phyloP scores from a whole-genome alignment of 2,888 invertebrate species.

The Ormyrus labotus region DNA sequence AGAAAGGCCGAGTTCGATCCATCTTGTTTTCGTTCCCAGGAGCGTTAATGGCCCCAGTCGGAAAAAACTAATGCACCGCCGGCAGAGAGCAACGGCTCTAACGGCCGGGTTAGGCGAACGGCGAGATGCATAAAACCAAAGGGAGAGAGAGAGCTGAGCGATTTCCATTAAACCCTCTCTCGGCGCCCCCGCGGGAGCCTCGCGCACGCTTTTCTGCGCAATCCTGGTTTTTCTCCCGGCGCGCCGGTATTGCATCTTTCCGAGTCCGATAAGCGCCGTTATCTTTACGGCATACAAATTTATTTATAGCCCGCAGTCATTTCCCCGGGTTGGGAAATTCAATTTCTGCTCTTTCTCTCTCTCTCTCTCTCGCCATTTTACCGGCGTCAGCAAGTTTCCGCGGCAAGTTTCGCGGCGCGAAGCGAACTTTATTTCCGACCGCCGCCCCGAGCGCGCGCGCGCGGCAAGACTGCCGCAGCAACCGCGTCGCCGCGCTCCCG shows the following conservation, averaged over 20 bases:
- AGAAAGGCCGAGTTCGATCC: too few species aligned
- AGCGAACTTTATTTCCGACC: neutral
- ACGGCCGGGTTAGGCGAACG: neutral
- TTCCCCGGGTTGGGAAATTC: neutral
- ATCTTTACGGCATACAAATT: neutral
- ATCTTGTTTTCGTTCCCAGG: too few species aligned
- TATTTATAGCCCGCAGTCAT: slow-evolving; percentile 18
- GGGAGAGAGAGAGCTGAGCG: neutral
- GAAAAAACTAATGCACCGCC: slow-evolving; percentile 35
- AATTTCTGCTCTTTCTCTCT: neutral
- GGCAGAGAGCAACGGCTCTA: neutral
- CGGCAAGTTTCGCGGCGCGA: neutral
- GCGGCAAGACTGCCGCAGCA: neutral
- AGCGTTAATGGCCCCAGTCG: too few species aligned
- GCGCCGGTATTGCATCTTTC: neutral
- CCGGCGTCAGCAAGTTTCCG: slow-evolving; percentile 1
- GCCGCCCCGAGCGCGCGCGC: neutral
- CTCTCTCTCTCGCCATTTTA: neutral
- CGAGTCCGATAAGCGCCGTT: neutral
- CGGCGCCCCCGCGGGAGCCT: slow-evolving; percentile 5
- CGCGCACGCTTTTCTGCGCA: neutral
- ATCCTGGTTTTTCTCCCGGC: too few species aligned
- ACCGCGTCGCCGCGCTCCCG: neutral
- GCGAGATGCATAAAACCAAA: slow-evolving; percentile 45
- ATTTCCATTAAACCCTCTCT: slow-evolving; percentile 39